Evolutionary conservation across 2,113 vertebrate genomes (phyloP).

Genomic region (Labeo rohita): DNA sequence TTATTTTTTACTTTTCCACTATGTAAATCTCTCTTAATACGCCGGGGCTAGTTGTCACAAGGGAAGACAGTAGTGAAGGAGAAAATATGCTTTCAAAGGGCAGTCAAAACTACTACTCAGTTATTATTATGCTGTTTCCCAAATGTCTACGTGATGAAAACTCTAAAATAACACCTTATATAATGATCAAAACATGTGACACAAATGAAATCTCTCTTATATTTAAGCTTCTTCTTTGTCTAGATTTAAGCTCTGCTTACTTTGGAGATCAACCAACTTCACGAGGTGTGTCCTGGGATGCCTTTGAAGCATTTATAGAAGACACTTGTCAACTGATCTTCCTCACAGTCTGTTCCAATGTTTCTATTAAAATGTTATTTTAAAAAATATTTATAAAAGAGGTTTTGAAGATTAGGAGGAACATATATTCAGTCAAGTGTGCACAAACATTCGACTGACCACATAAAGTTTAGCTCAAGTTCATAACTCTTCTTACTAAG

Average conservation of each 20-base stretch:
- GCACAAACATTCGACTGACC: background rate
- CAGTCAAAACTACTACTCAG: background rate
- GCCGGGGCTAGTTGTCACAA: background rate
- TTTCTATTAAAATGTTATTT: background rate
- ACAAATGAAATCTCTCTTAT: background rate
- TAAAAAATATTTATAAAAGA: background rate
- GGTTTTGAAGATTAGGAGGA: slow-evolving; percentile 1
- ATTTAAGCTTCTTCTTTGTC: background rate
- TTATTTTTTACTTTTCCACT: background rate
- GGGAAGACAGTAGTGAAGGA: slow-evolving; percentile 24
- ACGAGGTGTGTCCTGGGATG: background rate
- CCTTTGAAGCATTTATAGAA: background rate
- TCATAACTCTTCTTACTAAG: slow-evolving; percentile 21
- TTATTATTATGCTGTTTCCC: background rate
- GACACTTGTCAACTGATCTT: too few relatives aligned
- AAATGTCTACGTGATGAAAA: background rate
- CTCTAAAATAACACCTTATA: background rate
- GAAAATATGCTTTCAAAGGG: background rate
- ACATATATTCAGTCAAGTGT: slow-evolving; percentile 18
- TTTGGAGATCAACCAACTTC: background rate
- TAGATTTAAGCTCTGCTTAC: background rate
- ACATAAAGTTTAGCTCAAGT: slow-evolving; percentile 26
- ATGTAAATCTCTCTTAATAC: background rate
- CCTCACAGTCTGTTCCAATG: background rate
- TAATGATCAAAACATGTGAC: background rate